Evolutionary conservation across 2,797 vertebrate species (phyloP).

Genomic region (Scolopax rusticola): DNA sequence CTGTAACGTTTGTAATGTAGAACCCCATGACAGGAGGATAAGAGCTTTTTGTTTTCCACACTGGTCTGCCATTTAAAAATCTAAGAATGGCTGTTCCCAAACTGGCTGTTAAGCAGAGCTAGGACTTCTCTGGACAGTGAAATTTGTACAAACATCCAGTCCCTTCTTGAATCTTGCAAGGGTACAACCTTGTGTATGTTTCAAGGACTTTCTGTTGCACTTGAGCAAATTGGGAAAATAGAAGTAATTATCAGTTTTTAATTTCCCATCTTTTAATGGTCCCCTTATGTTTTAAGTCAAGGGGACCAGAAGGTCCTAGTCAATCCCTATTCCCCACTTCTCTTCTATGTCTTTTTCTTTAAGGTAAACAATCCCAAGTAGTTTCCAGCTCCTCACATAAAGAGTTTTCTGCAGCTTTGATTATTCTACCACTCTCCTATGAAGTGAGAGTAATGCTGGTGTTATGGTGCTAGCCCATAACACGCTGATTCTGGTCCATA

Average conservation of each 20-base stretch:
- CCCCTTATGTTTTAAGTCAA: background rate
- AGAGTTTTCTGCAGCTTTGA: background rate
- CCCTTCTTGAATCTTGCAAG: background rate
- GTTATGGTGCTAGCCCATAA: background rate
- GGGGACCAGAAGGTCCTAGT: background rate
- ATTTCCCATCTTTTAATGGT: background rate
- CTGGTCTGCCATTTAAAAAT: background rate
- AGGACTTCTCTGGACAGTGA: background rate
- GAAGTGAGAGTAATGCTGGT: background rate
- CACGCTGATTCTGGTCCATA: background rate
- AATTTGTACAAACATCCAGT: background rate
- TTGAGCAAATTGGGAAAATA: background rate
- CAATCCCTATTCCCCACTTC: background rate
- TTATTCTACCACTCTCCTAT: background rate
- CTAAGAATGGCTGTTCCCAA: background rate
- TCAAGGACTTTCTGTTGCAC: background rate
- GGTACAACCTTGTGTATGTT: background rate
- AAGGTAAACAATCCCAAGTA: background rate
- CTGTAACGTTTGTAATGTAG: background rate
- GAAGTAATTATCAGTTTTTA: background rate
- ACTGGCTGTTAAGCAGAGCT: background rate
- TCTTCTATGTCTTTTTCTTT: background rate
- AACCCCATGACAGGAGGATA: background rate
- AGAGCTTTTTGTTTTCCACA: background rate
- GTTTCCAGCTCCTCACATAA: background rate